Evolutionary conservation across 1,140 invertebrate genomes (phyloP).

Genomic region (Asbolus verrucosus): DNA sequence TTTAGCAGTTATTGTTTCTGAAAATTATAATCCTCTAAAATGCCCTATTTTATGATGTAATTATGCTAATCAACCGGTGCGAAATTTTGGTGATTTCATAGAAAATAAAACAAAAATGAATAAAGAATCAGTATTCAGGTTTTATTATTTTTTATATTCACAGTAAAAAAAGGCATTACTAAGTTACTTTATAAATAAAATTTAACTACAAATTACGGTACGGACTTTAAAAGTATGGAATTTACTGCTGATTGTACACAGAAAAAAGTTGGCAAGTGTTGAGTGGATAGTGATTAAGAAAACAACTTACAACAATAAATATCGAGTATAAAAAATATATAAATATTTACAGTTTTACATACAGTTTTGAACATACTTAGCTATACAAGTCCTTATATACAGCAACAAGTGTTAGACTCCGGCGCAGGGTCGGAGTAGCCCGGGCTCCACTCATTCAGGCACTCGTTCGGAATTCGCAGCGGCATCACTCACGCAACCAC

Average conservation of each 20-base stretch:
- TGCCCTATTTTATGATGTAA: background rate
- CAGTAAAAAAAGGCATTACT: slow-evolving; percentile 44
- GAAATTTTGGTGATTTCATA: background rate
- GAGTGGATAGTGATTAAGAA: slow-evolving; percentile 28
- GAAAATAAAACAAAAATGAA: slow-evolving; percentile 12
- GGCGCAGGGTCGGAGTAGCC: slow-evolving; percentile 45
- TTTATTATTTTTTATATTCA: slow-evolving; percentile 42
- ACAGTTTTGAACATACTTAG: slow-evolving; percentile 55
- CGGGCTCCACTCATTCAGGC: slow-evolving; percentile 40
- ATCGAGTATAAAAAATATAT: slow-evolving; percentile 56
- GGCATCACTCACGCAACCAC: slow-evolving; percentile 40
- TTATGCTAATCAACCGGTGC: too few species aligned
- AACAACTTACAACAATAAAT: slow-evolving; percentile 56
- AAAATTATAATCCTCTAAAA: slow-evolving; percentile 2
- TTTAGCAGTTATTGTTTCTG: too few species aligned
- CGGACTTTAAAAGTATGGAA: slow-evolving; percentile 21
- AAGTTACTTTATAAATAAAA: slow-evolving; percentile 42
- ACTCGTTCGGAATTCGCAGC: slow-evolving; percentile 43
- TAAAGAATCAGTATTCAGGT: slow-evolving; percentile 32
- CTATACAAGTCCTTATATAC: slow-evolving; percentile 59
- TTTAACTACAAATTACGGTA: slow-evolving; percentile 22
- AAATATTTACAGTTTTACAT: slow-evolving; percentile 55
- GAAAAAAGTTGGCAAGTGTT: slow-evolving; percentile 40
- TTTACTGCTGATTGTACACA: slow-evolving; percentile 18
- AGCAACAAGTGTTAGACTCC: slow-evolving; percentile 55